Percentiles rank a stretch among this genome's conserved stretches.
Conservation (phyloP, 2,888 invertebrate species). For the Ornithoptera alexandrae region DNA sequence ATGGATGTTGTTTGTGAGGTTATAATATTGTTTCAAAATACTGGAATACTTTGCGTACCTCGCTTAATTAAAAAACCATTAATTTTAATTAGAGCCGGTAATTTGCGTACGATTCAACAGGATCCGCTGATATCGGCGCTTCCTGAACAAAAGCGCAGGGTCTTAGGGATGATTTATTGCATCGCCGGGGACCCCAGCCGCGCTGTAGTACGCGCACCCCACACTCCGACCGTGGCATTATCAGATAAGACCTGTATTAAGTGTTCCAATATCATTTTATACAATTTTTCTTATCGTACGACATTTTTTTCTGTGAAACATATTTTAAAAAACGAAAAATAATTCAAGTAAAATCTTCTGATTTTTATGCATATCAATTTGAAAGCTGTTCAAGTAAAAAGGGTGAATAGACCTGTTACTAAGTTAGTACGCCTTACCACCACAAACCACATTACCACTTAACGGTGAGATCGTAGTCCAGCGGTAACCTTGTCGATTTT, state of each 20-base stretch:
- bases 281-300: background rate
- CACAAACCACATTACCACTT: no score
- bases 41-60: background rate
- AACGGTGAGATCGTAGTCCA: no score
- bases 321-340: background rate
- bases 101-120: constrained; percentile 19
- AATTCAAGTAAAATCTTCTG: background rate
- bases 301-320: background rate
- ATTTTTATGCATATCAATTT: no score
- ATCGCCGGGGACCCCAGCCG: constrained; percentile 22
- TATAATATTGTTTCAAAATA: background rate
- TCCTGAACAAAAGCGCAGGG: constrained; percentile 26
- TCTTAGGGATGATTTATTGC: constrained; percentile 34
- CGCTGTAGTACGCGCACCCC: constrained; percentile 10
- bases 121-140: constrained; percentile 21
- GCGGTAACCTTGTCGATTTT: no score
- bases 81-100: constrained; percentile 10
- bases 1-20: no score
- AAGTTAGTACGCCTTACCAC: no score
- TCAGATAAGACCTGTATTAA: constrained; percentile 13
- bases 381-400: no score
- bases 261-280: constrained; percentile 5
- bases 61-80: background rate
- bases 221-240: constrained; percentile 2
- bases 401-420: no score